phyloP scores from a whole-genome alignment of 2,113 vertebrate species.

The Melospiza georgiana region DNA sequence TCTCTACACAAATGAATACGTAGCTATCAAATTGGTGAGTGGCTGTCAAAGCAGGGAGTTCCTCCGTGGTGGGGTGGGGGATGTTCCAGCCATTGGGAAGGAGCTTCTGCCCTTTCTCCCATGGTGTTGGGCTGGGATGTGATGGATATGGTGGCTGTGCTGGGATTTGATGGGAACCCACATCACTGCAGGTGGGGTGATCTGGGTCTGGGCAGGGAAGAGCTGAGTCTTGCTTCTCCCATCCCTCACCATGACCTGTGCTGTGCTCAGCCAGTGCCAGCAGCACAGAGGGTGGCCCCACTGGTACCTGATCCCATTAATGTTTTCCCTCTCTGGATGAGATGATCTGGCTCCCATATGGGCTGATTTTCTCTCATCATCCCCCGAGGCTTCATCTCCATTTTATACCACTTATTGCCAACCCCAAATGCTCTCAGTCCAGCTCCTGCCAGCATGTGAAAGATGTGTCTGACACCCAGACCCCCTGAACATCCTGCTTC shows the following conservation, averaged over 20 bases:
- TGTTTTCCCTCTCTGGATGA: neutral
- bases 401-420: neutral
- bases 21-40: conserved; percentile 90
- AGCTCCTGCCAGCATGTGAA: neutral
- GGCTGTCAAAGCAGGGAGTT: conserved; percentile 80
- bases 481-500: neutral
- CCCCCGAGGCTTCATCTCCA: neutral
- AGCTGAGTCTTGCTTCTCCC: neutral
- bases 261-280: neutral
- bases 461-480: neutral
- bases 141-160: neutral
- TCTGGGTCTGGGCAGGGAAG: neutral
- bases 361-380: neutral
- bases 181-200: neutral
- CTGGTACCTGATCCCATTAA: neutral
- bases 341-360: neutral
- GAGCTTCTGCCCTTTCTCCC: neutral
- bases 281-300: neutral
- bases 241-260: neutral
- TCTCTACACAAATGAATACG: conserved; percentile 96
- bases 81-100: neutral
- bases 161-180: neutral
- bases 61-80: fast-evolving
- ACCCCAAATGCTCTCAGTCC: neutral
- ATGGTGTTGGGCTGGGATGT: neutral